Evolutionary conservation across 1,140 invertebrate genomes (phyloP).

Genomic region (Pachyrhynchus sulphureomaculatus): DNA sequence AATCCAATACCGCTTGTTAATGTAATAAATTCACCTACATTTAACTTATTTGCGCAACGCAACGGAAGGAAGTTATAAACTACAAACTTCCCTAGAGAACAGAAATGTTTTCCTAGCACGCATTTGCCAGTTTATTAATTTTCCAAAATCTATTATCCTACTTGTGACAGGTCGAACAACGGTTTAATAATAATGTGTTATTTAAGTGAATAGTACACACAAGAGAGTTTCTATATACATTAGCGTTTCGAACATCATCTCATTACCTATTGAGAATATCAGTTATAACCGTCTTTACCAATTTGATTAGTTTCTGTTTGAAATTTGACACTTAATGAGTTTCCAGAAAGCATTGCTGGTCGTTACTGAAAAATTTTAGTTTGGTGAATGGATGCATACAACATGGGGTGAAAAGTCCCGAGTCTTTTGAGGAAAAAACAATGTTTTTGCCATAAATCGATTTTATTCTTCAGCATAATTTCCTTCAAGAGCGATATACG

Average conservation of each 20-base stretch:
- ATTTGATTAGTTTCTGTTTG: constrained; percentile 4
- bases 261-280: constrained; percentile 7
- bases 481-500: too few species aligned
- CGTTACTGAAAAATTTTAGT: too few species aligned
- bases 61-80: constrained; percentile 20
- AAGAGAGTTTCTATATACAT: constrained; percentile 17
- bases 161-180: constrained; percentile 20
- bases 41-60: constrained; percentile 14
- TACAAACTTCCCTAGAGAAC: constrained; percentile 9
- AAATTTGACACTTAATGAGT: not conserved
- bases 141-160: constrained; percentile 24
- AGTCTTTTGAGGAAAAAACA: too few species aligned
- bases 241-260: constrained; percentile 1
- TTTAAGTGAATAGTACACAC: constrained; percentile 10
- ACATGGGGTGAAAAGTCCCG: too few species aligned
- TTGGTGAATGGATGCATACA: too few species aligned
- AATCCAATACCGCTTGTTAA: not conserved
- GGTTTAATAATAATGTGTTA: constrained; percentile 15
- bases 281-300: not conserved
- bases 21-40: constrained; percentile 17
- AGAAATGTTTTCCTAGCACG: constrained; percentile 15
- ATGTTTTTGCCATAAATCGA: too few species aligned
- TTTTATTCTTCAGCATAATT: too few species aligned
- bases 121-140: constrained; percentile 20
- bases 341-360: not conserved